Conservation (phyloP, 1,140 invertebrate species). For the Meloidogyne floridensis region DNA sequence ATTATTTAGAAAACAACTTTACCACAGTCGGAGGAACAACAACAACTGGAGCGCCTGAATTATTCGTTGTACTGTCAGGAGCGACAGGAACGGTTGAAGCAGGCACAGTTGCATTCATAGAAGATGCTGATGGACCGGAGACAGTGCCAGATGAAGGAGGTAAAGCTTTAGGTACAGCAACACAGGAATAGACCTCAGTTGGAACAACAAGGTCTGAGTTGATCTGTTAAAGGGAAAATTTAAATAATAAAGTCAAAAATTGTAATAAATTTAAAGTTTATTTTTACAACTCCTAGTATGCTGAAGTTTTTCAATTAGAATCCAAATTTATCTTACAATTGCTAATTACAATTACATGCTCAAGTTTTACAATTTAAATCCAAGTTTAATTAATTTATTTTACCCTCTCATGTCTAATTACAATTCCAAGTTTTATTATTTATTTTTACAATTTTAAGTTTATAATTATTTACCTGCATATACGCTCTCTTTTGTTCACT, state of each 20-base stretch:
- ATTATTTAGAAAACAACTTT: not conserved
- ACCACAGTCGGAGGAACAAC: not conserved
- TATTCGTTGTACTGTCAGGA: constrained; percentile 4
- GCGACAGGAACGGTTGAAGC: constrained; percentile 4
- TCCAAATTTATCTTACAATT: no score
- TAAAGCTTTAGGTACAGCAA: not conserved
- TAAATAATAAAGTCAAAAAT: not conserved
- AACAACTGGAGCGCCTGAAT: not conserved
- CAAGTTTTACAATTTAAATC: no score
- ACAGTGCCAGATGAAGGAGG: not conserved
- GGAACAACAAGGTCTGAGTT: constrained; percentile 27
- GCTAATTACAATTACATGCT: no score
- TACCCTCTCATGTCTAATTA: no score
- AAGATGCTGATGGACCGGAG: constrained; percentile 6
- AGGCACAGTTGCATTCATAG: not conserved
- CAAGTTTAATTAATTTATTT: no score
- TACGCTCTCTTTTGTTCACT: constrained; percentile 32
- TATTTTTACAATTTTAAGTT: not conserved
- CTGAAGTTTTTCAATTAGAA: not conserved
- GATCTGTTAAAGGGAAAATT: constrained; percentile 4
- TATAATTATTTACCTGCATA: constrained; percentile 27
- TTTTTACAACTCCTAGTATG: not conserved
- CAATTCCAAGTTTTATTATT: not conserved
- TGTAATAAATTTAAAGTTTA: not conserved
- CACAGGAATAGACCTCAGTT: constrained; percentile 18